Conservation (phyloP, 2,797 vertebrate species). For the Hipposideros larvatus region DNA sequence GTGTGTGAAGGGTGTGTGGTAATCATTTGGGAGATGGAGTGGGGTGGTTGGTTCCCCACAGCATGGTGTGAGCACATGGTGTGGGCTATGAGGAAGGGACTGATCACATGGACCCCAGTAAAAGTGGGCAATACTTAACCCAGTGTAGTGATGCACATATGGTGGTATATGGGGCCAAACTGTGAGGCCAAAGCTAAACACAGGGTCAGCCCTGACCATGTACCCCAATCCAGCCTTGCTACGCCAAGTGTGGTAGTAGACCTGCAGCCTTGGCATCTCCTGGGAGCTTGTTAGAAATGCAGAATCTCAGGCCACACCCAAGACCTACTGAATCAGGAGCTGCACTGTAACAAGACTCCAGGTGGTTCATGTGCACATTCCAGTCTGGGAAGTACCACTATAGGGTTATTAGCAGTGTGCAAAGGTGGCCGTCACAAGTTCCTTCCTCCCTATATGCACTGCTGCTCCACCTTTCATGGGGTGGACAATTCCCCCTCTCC, state of each 20-base stretch:
- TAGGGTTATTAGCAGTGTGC: background rate
- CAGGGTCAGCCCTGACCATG: background rate
- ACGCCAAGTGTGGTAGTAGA: background rate
- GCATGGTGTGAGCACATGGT: background rate
- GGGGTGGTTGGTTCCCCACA: background rate
- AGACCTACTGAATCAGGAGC: background rate
- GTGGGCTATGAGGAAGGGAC: background rate
- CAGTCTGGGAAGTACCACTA: background rate
- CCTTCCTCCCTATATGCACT: background rate
- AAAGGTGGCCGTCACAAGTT: background rate
- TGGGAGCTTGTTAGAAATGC: background rate
- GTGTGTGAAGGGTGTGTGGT: background rate
- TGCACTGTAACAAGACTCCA: background rate
- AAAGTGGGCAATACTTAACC: background rate
- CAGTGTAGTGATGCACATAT: background rate
- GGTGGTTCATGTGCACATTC: no score
- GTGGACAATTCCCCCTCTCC: background rate
- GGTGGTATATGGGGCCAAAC: background rate
- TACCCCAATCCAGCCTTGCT: background rate
- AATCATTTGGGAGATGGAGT: background rate
- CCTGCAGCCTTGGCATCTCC: background rate
- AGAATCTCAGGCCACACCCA: background rate
- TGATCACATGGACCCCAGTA: background rate
- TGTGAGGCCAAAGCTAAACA: background rate
- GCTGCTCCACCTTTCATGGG: background rate